These are phyloP conservation scores for Aplocera efformata DNA, from an alignment of 2,888 invertebrate genomes.

Conservation along the genomic window DNA sequence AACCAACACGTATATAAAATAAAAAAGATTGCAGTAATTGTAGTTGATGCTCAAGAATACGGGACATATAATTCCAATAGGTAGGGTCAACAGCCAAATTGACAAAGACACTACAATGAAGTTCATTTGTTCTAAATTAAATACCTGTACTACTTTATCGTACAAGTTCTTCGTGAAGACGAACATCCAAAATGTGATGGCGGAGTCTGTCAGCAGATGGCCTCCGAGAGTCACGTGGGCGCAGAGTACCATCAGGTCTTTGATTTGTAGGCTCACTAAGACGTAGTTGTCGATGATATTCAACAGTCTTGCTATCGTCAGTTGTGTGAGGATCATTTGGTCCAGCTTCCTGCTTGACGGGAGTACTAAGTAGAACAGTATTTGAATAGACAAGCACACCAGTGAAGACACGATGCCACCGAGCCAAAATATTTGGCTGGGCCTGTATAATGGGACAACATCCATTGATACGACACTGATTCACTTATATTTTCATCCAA, in stretches of 20 bases:
- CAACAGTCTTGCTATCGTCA: slow-evolving; percentile 46
- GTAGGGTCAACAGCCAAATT: slow-evolving; percentile 43
- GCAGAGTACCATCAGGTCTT: slow-evolving; percentile 7
- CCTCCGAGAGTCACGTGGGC: slow-evolving; percentile 16
- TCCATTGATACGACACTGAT: slow-evolving; percentile 4
- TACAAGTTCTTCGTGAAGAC: slow-evolving; percentile 58
- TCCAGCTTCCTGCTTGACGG: slow-evolving; percentile 50
- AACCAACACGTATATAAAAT: slow-evolving; percentile 35
- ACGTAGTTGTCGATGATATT: slow-evolving; percentile 45
- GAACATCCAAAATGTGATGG: slow-evolving; percentile 54
- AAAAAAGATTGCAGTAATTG: slow-evolving; percentile 26
- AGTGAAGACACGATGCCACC: slow-evolving; percentile 43
- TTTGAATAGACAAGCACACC: slow-evolving; percentile 32
- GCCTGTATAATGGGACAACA: slow-evolving; percentile 2
- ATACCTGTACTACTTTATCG: slow-evolving; percentile 57
- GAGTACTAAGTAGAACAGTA: slow-evolving; percentile 31
- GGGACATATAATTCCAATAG: slow-evolving; percentile 33
- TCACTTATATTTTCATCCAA: too few relatives aligned
- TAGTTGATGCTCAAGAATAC: slow-evolving; percentile 4
- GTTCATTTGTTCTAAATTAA: slow-evolving; percentile 35
- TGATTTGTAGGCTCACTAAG: slow-evolving; percentile 19
- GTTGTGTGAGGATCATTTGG: slow-evolving; percentile 48
- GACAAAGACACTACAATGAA: slow-evolving; percentile 33
- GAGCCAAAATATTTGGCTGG: slow-evolving; percentile 33
- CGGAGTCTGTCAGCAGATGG: slow-evolving; percentile 46